Conservation (phyloP, 2,113 vertebrate genomes). For the Rhinogobius similis region DNA sequence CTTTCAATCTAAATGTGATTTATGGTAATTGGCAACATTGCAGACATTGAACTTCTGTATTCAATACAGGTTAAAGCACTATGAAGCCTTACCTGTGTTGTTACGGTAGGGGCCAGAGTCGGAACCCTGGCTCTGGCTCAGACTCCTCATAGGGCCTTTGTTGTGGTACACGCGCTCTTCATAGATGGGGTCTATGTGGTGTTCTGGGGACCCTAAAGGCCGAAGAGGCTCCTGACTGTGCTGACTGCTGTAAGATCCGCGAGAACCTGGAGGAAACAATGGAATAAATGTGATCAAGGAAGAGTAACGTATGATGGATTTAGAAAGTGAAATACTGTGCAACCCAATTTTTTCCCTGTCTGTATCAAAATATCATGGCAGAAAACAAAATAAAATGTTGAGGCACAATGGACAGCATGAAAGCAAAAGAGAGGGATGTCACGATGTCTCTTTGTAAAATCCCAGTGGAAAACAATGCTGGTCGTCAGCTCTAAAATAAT, state of each 20-base stretch:
- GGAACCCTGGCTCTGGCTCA: conserved; percentile 93
- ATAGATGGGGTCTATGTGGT: conserved; percentile 97
- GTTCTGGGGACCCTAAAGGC: conserved; percentile 95
- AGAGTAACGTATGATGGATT: not conserved
- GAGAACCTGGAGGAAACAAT: conserved; percentile 81
- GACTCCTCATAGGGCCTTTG: conserved; percentile 96
- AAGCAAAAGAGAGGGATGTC: conserved; percentile 21
- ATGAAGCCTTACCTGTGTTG: conserved; percentile 86
- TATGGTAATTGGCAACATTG: no score
- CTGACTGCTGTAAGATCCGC: conserved; percentile 94
- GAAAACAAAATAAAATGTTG: conserved; percentile 14
- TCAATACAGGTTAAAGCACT: no score
- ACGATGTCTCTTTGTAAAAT: conserved; percentile 59
- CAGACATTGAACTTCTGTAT: no score
- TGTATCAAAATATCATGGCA: conserved; percentile 20
- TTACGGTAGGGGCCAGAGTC: conserved; percentile 91
- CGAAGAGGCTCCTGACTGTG: conserved; percentile 91
- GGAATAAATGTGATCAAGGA: not conserved
- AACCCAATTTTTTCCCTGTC: not conserved
- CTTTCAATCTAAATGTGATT: no score
- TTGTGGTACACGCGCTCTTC: conserved; percentile 97
- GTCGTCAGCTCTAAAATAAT: conserved; percentile 70
- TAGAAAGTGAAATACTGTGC: not conserved
- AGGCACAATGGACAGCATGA: not conserved
- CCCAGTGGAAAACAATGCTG: conserved; percentile 55